Evolutionary conservation across 2,113 vertebrate genomes (phyloP).

Genomic region (Hemicordylus capensis): DNA sequence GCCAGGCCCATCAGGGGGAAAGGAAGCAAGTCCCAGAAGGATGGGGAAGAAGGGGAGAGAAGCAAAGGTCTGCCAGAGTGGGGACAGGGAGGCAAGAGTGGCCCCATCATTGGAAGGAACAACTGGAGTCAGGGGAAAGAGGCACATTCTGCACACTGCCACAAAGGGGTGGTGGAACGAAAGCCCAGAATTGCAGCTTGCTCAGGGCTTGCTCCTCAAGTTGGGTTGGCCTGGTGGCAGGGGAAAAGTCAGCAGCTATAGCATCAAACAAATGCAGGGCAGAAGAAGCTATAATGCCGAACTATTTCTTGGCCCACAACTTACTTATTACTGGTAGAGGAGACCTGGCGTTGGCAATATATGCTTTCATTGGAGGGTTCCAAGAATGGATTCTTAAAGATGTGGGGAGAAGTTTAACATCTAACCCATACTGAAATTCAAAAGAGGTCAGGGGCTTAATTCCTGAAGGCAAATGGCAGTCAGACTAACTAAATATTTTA

Average conservation of each 20-base stretch:
- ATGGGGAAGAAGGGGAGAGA: too few species aligned
- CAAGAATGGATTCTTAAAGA: background rate
- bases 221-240: too few species aligned
- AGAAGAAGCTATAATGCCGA: background rate
- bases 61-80: too few species aligned
- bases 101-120: too few species aligned
- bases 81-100: too few species aligned
- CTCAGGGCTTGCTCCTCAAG: too few species aligned
- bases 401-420: background rate
- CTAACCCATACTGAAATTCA: background rate
- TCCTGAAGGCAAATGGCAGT: background rate
- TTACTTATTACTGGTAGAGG: background rate
- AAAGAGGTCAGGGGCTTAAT: background rate
- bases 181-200: too few species aligned
- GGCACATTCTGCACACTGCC: too few species aligned
- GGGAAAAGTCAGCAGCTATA: background rate
- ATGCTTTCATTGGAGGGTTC: background rate
- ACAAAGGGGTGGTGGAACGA: too few species aligned
- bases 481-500: conserved; percentile 14
- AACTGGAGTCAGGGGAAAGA: too few species aligned
- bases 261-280: background rate
- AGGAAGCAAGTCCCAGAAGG: too few species aligned
- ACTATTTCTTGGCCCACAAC: background rate
- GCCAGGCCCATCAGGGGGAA: too few species aligned
- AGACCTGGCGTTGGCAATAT: background rate